phyloP scores from a whole-genome alignment of 2,113 vertebrate genomes.

The Hiodon alosoides region DNA sequence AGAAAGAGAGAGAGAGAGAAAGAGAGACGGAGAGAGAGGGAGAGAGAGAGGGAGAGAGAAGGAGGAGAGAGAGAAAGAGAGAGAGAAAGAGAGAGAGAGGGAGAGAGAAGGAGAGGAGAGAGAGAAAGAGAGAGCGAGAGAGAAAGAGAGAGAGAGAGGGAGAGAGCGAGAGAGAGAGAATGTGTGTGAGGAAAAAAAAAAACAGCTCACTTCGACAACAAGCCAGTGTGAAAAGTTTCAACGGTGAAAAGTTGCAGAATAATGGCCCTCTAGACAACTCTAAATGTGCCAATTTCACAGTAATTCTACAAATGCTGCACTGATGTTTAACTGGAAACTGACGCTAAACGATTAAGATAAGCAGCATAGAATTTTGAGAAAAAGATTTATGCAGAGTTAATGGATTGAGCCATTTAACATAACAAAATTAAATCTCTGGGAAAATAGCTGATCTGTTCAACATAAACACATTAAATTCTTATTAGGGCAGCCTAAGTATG shows the following conservation, averaged over 20 bases:
- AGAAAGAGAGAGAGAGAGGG: neutral
- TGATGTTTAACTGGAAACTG: constrained; percentile 40
- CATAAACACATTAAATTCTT: constrained; percentile 7
- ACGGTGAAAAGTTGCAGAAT: constrained; percentile 36
- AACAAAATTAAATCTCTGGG: constrained; percentile 35
- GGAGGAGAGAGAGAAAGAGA: constrained; percentile 10
- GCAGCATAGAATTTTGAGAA: constrained; percentile 42
- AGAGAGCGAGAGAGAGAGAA: neutral
- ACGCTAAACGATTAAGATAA: constrained; percentile 47
- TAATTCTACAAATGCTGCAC: constrained; percentile 40
- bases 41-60: constrained; percentile 2
- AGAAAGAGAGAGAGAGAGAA: neutral
- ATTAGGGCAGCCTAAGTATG: neutral
- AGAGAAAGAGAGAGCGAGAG: neutral
- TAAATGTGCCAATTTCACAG: constrained; percentile 56
- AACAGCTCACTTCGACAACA: neutral
- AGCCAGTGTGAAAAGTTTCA: constrained; percentile 16
- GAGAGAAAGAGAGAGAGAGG: neutral
- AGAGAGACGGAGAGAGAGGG: constrained; percentile 1
- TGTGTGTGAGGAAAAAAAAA: neutral
- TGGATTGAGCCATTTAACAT: constrained; percentile 55
- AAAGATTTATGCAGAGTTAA: constrained; percentile 59
- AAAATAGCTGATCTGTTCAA: neutral
- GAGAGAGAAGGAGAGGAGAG: constrained; percentile 1
- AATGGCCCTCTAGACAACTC: constrained; percentile 45